A percentile compares a stretch with the other conserved stretches of the same genome.
Evolutionary conservation across 2,113 vertebrate species (phyloP).

Genomic region (Machaerirhynchus nigripectus): DNA sequence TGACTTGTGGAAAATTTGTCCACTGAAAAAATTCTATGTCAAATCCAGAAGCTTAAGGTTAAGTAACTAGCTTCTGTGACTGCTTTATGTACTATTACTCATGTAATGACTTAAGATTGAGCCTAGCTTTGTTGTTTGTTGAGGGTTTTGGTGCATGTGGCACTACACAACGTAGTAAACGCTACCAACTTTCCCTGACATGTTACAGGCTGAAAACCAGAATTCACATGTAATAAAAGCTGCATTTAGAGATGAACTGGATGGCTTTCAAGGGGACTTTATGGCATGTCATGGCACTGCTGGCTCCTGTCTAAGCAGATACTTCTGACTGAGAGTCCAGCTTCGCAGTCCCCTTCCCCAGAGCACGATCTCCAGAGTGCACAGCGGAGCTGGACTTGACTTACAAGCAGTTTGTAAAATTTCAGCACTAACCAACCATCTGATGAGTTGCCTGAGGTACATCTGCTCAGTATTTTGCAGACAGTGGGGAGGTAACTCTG

Average conservation of each 20-base stretch:
- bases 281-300: background rate
- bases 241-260: background rate
- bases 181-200: background rate
- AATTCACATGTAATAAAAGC: background rate
- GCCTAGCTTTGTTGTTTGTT: background rate
- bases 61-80: background rate
- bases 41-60: background rate
- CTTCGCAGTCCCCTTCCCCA: background rate
- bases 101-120: background rate
- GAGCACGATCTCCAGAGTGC: background rate
- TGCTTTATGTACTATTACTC: background rate
- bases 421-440: background rate
- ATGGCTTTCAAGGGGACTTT: background rate
- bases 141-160: background rate
- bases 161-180: background rate
- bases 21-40: background rate
- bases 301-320: background rate
- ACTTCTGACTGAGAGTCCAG: background rate
- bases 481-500: background rate
- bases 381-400: background rate
- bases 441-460: background rate
- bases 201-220: background rate
- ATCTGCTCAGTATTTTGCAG: background rate
- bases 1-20: background rate
- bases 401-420: background rate